Base-by-base conservation (phyloP, 2,888 invertebrate species). In the Gnatocerus cornutus region DNA sequence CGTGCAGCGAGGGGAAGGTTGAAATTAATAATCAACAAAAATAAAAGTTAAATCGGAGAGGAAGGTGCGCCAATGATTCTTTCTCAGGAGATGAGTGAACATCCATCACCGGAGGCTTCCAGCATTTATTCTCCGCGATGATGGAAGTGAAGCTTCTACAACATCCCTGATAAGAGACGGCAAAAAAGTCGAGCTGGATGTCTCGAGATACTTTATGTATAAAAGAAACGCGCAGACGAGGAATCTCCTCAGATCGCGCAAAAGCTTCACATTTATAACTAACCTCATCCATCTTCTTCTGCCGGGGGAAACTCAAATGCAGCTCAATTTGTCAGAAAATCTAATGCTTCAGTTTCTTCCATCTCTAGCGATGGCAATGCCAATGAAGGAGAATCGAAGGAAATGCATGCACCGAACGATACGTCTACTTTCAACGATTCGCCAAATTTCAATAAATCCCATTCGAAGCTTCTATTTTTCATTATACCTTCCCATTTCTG, bases 241-340 rank as follows among this genome's bases (percentile, higher is more conserved):
- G 81, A 84, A 83, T 84, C 84, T 82, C 81, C 82, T 80, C 81
- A 81, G 82, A 84, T 84, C 84, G 84, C 81, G 84, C 83, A 82
- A 85, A 85, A 85, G 85, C 85, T 85, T 85, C 86, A 86, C 85
- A 85, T 86, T 85, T 86, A 86, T 86, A 86, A 86, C 86, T 85
- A 85, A 85, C 85, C 85, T 85, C 85, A 86, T 86, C 86, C 85
- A 86, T 86, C 86, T 86, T 86, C 84, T 81, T 85, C 83, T 82
- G 79, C 79, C 64, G 75, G 79, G 82, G 83, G 81, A 78, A 81
- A 83, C 84, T 84, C 84, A 84, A 85, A 85, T 85, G 85, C 85
- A 85, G 85, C 85, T 85, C 85, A 85, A 86, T 86, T 86, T 86
- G 86, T 86, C 85, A 85, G 85, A 85, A 85, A 85, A 85, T 85